Conservation (phyloP, 2,888 invertebrate genomes). For the Oxycera nigricornis region DNA sequence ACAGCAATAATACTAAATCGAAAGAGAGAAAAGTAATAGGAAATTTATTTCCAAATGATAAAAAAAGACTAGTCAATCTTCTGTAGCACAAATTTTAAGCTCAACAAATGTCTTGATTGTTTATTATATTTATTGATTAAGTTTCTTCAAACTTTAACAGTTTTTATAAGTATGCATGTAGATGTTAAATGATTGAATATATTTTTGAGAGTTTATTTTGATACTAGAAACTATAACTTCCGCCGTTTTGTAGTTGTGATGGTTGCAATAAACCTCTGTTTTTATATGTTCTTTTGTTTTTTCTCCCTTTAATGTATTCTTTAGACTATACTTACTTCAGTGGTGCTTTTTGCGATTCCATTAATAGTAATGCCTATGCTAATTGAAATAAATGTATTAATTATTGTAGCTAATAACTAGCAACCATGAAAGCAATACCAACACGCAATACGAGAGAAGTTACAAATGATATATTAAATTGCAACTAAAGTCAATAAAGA, state of each 20-base stretch:
- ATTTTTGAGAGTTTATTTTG: background rate
- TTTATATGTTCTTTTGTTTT: background rate
- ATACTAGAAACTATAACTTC: background rate
- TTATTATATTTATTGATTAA: background rate
- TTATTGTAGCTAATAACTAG: too few relatives aligned
- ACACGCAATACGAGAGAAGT: too few relatives aligned
- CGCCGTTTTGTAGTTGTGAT: conserved; percentile 4
- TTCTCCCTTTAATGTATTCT: background rate
- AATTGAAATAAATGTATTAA: too few relatives aligned
- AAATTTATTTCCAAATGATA: background rate
- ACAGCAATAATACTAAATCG: conserved; percentile 13
- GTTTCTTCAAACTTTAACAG: too few relatives aligned
- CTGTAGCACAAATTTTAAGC: background rate
- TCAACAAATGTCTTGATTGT: background rate
- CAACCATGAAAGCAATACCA: too few relatives aligned
- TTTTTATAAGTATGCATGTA: background rate
- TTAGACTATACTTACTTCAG: background rate
- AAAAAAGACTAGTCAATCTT: background rate
- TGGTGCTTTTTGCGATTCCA: background rate
- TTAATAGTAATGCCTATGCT: too few relatives aligned
- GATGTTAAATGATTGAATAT: background rate
- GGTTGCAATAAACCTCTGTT: conserved; percentile 1
- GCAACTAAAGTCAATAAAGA: too few relatives aligned
- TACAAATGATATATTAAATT: too few relatives aligned
- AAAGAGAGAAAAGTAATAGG: background rate